Conservation (phyloP, 23 tunicate genomes). For the Halocynthia aurantium region DNA sequence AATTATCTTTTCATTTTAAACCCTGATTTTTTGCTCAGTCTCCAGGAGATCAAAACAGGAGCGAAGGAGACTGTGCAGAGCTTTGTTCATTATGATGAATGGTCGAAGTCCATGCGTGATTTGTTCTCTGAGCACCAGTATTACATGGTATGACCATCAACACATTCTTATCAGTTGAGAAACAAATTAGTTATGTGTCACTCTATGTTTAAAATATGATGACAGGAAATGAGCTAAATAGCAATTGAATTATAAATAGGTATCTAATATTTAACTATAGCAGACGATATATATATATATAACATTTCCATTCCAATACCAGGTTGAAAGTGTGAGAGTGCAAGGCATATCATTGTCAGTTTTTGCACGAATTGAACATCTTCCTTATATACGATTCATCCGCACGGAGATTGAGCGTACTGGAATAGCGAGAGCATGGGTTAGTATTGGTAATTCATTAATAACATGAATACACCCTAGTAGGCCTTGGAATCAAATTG, state of each 20-base stretch:
- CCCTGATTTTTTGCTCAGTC: slow-evolving; percentile 28
- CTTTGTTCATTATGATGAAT: slow-evolving; percentile 62
- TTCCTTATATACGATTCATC: slow-evolving; percentile 64
- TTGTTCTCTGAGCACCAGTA: slow-evolving; percentile 34
- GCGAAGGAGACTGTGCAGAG: slow-evolving; percentile 79
- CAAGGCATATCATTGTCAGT: slow-evolving; percentile 81
- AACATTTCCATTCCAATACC: background rate
- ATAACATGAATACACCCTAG: too few relatives aligned
- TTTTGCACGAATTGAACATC: slow-evolving; percentile 48
- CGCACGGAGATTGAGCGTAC: slow-evolving; percentile 73
- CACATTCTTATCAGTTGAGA: background rate
- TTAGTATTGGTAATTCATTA: slow-evolving; percentile 3
- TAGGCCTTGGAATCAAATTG: too few relatives aligned
- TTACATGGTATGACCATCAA: slow-evolving; percentile 46
- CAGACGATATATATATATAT: background rate
- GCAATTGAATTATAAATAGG: too few relatives aligned
- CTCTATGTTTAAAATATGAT: too few relatives aligned
- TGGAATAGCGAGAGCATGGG: slow-evolving; percentile 86
- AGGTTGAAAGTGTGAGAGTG: slow-evolving; percentile 82
- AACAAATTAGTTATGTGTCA: background rate
- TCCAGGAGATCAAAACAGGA: slow-evolving; percentile 83
- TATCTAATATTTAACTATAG: background rate
- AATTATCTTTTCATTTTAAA: background rate
- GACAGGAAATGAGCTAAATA: too few relatives aligned
- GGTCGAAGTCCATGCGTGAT: slow-evolving; percentile 59